Conservation (phyloP, 1,140 invertebrate genomes). For the Papilio aristodemus region DNA sequence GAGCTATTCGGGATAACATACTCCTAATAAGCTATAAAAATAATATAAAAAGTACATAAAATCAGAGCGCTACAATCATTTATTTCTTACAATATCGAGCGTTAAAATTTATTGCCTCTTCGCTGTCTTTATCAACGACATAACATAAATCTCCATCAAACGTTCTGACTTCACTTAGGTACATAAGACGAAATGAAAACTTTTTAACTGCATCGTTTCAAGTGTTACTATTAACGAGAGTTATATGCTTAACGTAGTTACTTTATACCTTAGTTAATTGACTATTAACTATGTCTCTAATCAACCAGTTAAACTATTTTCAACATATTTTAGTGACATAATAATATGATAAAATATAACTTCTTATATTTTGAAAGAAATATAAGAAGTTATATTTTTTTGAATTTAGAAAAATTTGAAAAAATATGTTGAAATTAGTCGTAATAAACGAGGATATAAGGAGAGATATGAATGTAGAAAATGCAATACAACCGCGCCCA, state of each 20-base stretch:
- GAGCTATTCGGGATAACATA: not conserved
- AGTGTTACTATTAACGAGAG: constrained; percentile 3
- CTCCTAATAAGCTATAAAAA: constrained; percentile 25
- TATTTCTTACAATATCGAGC: constrained; percentile 28
- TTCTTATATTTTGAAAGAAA: too few relatives aligned
- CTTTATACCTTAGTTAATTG: not conserved
- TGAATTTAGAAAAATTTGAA: too few relatives aligned
- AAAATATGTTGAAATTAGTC: too few relatives aligned
- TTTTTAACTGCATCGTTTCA: constrained; percentile 25
- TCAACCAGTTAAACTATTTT: too few relatives aligned
- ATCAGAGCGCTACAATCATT: constrained; percentile 27
- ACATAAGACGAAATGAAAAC: constrained; percentile 5
- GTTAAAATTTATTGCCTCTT: constrained; percentile 27
- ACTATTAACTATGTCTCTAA: not conserved
- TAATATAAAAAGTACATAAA: constrained; percentile 26
- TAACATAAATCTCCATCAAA: constrained; percentile 24
- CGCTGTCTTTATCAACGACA: constrained; percentile 24
- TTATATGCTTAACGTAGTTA: not conserved
- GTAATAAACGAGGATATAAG: too few relatives aligned
- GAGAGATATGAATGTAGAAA: too few relatives aligned
- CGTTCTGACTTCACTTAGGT: constrained; percentile 17
- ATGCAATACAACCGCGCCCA: too few relatives aligned
- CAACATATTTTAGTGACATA: too few relatives aligned
- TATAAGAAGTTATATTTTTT: too few relatives aligned
- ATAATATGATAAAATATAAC: too few relatives aligned